A percentile compares a stretch with the other conserved stretches of the same genome.
Evolutionary conservation across 2,888 invertebrate species (phyloP).

Genomic region (Crepidodera aurea): DNA sequence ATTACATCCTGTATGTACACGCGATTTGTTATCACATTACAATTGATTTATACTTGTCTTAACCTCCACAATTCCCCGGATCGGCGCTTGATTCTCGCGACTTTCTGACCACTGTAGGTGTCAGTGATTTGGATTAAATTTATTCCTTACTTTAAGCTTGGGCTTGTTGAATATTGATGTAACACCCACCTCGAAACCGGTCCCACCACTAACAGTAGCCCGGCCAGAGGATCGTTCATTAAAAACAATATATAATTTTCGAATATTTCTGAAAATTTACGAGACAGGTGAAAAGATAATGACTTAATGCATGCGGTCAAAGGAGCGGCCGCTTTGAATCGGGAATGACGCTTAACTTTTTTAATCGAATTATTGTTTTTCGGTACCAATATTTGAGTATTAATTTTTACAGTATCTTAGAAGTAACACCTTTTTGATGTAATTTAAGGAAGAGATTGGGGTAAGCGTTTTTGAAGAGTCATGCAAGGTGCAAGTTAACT

Average conservation of each 20-base stretch:
- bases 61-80: no score
- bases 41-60: no score
- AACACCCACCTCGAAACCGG: conserved; percentile 11
- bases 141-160: no score
- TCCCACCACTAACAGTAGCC: neutral
- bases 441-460: neutral
- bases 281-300: conserved; percentile 54
- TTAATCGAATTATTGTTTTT: conserved; percentile 36
- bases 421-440: neutral
- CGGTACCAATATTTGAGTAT: conserved; percentile 15
- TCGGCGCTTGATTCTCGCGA: no score
- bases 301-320: conserved; percentile 46
- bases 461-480: neutral
- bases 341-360: conserved; percentile 35
- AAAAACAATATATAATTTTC: conserved; percentile 42
- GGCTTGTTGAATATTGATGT: conserved; percentile 6
- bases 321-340: conserved; percentile 35
- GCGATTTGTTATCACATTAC: no score
- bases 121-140: no score
- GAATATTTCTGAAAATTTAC: conserved; percentile 46
- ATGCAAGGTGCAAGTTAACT: neutral
- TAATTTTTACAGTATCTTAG: neutral
- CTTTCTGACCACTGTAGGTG: no score
- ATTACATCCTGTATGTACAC: no score
- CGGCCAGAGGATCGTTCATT: conserved; percentile 1